Conservation (phyloP, 2,888 invertebrate species). For the Lacanobia wlatinum region DNA sequence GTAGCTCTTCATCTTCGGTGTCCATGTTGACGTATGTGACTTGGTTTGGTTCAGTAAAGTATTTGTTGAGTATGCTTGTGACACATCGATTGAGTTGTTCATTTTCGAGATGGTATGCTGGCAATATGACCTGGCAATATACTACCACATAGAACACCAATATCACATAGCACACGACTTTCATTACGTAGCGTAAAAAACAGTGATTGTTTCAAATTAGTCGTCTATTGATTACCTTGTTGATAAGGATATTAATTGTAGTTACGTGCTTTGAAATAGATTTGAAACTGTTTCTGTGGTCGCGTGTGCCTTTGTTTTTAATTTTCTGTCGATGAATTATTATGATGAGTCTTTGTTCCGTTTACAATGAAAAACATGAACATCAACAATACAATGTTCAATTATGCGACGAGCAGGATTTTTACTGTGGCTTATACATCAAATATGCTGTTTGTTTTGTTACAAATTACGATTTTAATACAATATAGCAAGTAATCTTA, state of each 20-base stretch:
- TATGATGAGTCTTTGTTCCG: background rate
- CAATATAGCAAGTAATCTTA: no score
- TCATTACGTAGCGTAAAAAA: constrained; percentile 43
- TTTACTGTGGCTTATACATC: no score
- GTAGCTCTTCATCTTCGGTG: constrained; percentile 26
- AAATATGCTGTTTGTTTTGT: no score
- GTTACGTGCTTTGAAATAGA: constrained; percentile 9
- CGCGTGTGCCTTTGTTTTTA: background rate
- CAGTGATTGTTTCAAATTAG: constrained; percentile 18
- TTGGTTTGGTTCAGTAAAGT: constrained; percentile 44
- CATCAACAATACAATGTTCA: background rate
- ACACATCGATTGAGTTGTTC: constrained; percentile 42
- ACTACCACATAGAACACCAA: constrained; percentile 27
- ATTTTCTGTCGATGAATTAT: constrained; percentile 10
- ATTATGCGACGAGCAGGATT: background rate
- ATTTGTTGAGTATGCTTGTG: constrained; percentile 39
- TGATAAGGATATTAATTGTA: constrained; percentile 29
- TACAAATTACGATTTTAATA: no score
- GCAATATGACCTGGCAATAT: constrained; percentile 28
- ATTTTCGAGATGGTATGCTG: constrained; percentile 3
- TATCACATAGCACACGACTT: constrained; percentile 36
- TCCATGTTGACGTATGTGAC: constrained; percentile 54
- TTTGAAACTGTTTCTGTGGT: constrained; percentile 9
- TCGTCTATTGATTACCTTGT: constrained; percentile 11
- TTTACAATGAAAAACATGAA: background rate